Base-by-base conservation (phyloP, 2,797 vertebrate genomes). In the Anguilla megastoma region DNA sequence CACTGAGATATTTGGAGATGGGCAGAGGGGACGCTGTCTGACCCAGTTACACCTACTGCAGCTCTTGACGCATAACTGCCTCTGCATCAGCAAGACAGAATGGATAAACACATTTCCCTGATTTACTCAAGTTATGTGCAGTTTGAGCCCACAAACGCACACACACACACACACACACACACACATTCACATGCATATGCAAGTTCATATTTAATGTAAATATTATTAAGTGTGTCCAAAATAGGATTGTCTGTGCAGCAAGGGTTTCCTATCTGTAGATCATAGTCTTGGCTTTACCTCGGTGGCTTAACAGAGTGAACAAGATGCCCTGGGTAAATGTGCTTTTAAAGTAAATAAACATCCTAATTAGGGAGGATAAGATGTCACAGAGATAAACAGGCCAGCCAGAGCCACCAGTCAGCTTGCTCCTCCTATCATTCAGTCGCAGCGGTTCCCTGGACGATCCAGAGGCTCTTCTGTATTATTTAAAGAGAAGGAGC, bases 1-100 rank as follows among this genome's bases (percentile, higher is more conserved):
- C 24, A 82, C 33, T 14, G 45, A 82, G 79, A 50, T 82, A 82
- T 82, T 82, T 82, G 79, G 79, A 50, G 41, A 80, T 80, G 76
- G 30, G 36, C 76, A 80, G 18, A 82, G 45, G 45, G 79, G 74
- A 48, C 3, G 21, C 41, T 50, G 24, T 82, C 79, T 82, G 79
- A 82, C 79, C 45, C 79, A 50, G 45, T 82, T 82, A 82, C 41
- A 18, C 74, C 79, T 50, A 45, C 45, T 82, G 45, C 45, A 6
- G 76, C 45, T 82, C 21, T 79, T 21, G 79, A 82, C 76, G 6
- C 16, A 24, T 7, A 50, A 82, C 79, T n/a, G 2, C 41, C 79
- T 50, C 41, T 50, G 45, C 41, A 82, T 82, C 21, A 7, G 45
- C 18, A 82, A n/a, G 79, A n/a, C 45, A 24, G 18, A 48, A 48